phyloP scores from a whole-genome alignment of 2,888 invertebrate genomes.

The Oegoconia quadripuncta region DNA sequence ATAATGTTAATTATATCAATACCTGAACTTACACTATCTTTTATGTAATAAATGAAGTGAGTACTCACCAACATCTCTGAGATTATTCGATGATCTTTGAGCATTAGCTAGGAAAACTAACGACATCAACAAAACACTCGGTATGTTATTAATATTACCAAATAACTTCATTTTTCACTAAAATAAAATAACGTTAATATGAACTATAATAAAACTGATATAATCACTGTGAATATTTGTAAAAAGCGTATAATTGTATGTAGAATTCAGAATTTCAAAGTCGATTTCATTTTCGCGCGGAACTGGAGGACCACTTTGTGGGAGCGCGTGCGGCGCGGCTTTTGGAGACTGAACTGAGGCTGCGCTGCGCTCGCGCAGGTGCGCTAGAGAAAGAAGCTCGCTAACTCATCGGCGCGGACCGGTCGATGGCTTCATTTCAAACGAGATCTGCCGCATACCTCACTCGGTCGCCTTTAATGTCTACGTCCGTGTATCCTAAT shows the following conservation, averaged over 20 bases:
- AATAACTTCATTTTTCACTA: slow-evolving; percentile 52
- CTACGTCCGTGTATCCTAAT: too few relatives aligned
- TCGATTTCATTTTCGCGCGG: slow-evolving; percentile 65
- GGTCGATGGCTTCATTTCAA: slow-evolving; percentile 48
- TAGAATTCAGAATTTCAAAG: slow-evolving; percentile 37
- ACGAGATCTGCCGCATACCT: slow-evolving; percentile 23
- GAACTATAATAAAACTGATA: too few relatives aligned
- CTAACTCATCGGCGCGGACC: slow-evolving; percentile 32
- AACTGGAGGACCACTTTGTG: slow-evolving; percentile 34
- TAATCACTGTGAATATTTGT: slow-evolving; percentile 9
- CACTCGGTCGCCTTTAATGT: slow-evolving; percentile 19
- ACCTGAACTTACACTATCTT: too few relatives aligned
- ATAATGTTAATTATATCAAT: too few relatives aligned
- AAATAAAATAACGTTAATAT: too few relatives aligned
- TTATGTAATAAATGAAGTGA: too few relatives aligned
- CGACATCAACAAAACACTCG: slow-evolving; percentile 61
- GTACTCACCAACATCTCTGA: slow-evolving; percentile 65
- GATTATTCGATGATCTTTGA: slow-evolving; percentile 58
- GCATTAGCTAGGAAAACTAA: slow-evolving; percentile 65
- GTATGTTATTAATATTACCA: slow-evolving; percentile 52
- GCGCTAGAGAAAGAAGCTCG: slow-evolving; percentile 44
- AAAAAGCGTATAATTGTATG: neutral
- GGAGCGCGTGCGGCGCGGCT: slow-evolving; percentile 52
- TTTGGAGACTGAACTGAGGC: slow-evolving; percentile 51
- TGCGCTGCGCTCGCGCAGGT: slow-evolving; percentile 43